Base-by-base conservation (phyloP, 2,888 invertebrate genomes). In the Eurois occulta region DNA sequence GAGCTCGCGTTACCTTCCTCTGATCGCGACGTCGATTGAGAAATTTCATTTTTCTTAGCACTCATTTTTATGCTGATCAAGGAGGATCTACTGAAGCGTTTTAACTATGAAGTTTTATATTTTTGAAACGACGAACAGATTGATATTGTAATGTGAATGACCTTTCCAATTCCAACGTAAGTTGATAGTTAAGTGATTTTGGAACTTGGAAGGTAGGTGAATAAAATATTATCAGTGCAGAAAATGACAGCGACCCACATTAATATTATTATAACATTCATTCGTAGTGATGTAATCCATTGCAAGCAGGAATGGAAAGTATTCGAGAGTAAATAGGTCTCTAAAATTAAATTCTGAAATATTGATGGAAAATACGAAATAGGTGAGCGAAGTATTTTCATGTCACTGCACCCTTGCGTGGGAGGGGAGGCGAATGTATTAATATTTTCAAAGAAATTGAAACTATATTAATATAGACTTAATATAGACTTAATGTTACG, bases 311-410 rank as follows among this genome's bases (percentile, higher is more conserved):
- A 80, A 85, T 73, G 52, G 41, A 48, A 71, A 46, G 72, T 75
- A 70, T 72, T 43, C 68, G 73, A 66, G 62, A 64, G 65, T 73
- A 67, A 75, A 75, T 71, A 79, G 62, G 60, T 75, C 32, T 77
- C 74, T 78, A 69, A 67, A 82, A 87, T 78, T 80, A 71, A 72
- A 77, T 88, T 84, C 82, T 84, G 86, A 77, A 75, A 84, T 87
- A 86, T 81, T 72, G 80, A 85, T 72, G 83, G 65, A 46, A 83
- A 78, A 80, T 70, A 70, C 69, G 82, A 74, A 78, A 80, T 77
- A 68, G 75, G 66, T 73, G 78, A 78, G 75, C 66, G 46, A 32
- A 78, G 58, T 10, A 75, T 86, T 78, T 85, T 68, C 83, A 77
- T 81, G 80, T 87, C 86, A 86, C 83, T 83, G 86, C 80, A 52